Evolutionary conservation across 2,888 invertebrate genomes (phyloP).

Genomic region (Eremobia ochroleuca): DNA sequence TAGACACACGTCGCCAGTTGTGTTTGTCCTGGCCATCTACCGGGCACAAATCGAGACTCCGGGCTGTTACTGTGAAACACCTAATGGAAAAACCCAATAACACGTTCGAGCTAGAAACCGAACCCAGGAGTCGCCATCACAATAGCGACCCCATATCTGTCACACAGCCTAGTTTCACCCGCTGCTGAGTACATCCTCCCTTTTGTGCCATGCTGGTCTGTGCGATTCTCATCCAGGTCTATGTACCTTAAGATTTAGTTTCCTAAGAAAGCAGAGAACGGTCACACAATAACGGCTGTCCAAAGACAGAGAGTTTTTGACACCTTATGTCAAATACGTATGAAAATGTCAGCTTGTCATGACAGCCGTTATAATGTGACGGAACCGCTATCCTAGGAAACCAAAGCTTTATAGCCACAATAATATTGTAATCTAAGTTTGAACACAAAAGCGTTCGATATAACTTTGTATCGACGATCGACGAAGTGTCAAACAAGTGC

Average conservation of each 20-base stretch:
- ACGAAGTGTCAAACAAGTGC: slow-evolving; percentile 29
- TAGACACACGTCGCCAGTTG: no score
- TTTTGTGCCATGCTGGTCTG: no score
- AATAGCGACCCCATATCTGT: no score
- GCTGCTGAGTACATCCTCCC: no score
- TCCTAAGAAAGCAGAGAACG: no score
- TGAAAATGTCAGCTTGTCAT: no score
- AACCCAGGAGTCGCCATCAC: not conserved
- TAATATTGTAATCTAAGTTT: slow-evolving; percentile 9
- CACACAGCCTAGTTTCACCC: no score
- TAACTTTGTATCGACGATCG: slow-evolving; percentile 32
- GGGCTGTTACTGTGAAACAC: not conserved
- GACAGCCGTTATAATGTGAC: not conserved
- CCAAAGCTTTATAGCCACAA: not conserved
- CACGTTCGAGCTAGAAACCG: not conserved
- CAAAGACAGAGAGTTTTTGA: no score
- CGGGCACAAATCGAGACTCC: not conserved
- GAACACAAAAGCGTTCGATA: not conserved
- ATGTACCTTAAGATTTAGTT: no score
- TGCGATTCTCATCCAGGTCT: no score
- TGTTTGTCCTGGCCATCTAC: not conserved
- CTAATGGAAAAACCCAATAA: not conserved
- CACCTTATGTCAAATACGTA: no score
- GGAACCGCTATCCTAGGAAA: not conserved
- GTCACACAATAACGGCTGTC: no score